These are phyloP conservation scores for Oscheius myriophilus DNA, from an alignment of 2,888 invertebrate genomes.

Conservation along the genomic window DNA sequence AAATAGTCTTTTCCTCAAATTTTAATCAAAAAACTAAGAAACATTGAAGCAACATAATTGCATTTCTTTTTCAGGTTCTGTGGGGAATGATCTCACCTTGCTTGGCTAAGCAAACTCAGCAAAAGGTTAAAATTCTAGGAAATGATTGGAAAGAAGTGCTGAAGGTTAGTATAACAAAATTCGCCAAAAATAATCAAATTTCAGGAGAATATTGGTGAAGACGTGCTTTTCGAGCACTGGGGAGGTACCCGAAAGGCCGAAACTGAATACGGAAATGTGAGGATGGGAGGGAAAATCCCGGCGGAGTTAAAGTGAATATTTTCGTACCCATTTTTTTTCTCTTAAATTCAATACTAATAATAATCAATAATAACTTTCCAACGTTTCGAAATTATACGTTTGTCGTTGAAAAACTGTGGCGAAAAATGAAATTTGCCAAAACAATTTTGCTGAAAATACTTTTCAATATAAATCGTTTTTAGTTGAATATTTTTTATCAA, in stretches of 20 bases:
- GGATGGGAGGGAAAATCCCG: constrained; percentile 66
- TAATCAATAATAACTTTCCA: too few relatives aligned
- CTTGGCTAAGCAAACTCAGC: constrained; percentile 63
- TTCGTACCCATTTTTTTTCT: not conserved
- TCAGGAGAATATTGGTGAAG: constrained; percentile 60
- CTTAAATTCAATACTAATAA: not conserved
- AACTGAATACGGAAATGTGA: constrained; percentile 57
- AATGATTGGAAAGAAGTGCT: constrained; percentile 63
- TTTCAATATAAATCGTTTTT: too few relatives aligned
- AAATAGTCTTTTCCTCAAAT: too few relatives aligned
- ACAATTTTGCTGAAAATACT: too few relatives aligned
- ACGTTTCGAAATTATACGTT: too few relatives aligned
- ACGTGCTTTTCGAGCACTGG: constrained; percentile 63
- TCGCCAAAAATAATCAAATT: constrained; percentile 11
- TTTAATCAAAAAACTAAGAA: too few relatives aligned
- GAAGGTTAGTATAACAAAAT: constrained; percentile 37
- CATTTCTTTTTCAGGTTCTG: constrained; percentile 51
- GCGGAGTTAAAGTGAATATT: constrained; percentile 41
- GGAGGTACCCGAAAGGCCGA: constrained; percentile 59
- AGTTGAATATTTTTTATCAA: too few relatives aligned
- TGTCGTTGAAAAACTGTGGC: too few relatives aligned
- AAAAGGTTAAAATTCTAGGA: constrained; percentile 64
- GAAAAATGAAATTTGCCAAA: too few relatives aligned
- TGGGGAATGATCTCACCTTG: constrained; percentile 63
- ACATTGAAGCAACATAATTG: too few relatives aligned